Evolutionary conservation across 2,888 invertebrate genomes (phyloP), one percentile per base, ranked within the genome.

Genomic region (Agrilus mali): DNA sequence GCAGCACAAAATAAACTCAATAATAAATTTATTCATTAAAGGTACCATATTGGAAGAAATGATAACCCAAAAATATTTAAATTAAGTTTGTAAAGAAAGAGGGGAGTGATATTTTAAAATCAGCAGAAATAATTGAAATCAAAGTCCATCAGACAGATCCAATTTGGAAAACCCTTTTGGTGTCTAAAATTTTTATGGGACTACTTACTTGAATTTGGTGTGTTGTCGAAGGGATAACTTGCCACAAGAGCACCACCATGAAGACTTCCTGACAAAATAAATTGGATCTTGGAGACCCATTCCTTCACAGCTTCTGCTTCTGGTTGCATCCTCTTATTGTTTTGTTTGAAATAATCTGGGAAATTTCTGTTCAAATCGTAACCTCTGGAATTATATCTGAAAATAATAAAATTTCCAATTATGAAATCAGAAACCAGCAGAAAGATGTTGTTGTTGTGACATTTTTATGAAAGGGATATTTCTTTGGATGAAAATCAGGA

Each of bases 191-290:
- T 2, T 16, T 41, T 13, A 42, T 31, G 3, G 33, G 13, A 15
- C 31, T 42, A 74, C 83, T 84, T 82, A 92, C 92, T 86, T 68
- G 89, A 83, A 72, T 85, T 90, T 15, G 90, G 89, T 4, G 90
- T 92, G 66, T 93, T 94, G 66, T 97, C 96, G 65, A 87, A 97
- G 0, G 97, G 96, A 67, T 96, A 97, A 58, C 93, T 94, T 36
- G 93, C 96, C 12, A 97, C 95, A 47, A 96, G 71, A 1, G 92
- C 89, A 36, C 96, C 96, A 1, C 95, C 95, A 64, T 96, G 96
- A 42, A 96, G 72, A 53, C 92, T 93, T 37, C 92, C 95, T 1
- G 94, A 94, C 31, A 96, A 71, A 10, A 94, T 89, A 63, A 96
- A 95, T 65, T 90, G 92, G 46, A 86, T 87, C 65, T 88, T 86